Evolutionary conservation across 2,113 vertebrate genomes (phyloP).

Genomic region (Tauraco erythrolophus): DNA sequence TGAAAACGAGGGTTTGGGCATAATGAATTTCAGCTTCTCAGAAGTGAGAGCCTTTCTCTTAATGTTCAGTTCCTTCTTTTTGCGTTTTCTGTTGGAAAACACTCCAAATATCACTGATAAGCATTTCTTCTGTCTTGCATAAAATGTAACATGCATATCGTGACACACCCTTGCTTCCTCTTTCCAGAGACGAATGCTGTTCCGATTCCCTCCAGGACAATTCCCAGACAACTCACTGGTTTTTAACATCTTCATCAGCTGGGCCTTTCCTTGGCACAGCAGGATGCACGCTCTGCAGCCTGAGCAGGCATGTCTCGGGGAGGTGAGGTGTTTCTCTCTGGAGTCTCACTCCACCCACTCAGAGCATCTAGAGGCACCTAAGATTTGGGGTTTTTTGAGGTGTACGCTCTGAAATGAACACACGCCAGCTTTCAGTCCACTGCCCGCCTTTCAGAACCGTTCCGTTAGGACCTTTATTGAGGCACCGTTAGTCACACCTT

Average conservation of each 20-base stretch:
- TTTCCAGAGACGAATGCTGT: neutral
- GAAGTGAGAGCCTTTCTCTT: neutral
- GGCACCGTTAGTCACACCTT: neutral
- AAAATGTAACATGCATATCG: accelerated
- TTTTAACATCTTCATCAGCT: neutral
- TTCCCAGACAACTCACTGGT: neutral
- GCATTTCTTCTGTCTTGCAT: neutral
- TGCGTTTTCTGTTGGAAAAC: neutral
- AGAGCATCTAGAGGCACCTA: accelerated
- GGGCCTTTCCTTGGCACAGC: neutral
- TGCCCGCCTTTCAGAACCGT: accelerated
- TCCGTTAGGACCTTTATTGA: accelerated
- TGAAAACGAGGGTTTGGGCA: accelerated
- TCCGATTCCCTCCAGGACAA: neutral
- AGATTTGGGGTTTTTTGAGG: too few relatives aligned
- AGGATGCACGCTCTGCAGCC: accelerated
- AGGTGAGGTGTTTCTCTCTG: accelerated
- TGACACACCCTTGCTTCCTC: neutral
- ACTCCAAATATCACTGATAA: accelerated
- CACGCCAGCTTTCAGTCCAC: too few relatives aligned
- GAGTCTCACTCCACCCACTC: neutral
- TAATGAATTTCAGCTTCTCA: neutral
- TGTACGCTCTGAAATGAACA: accelerated
- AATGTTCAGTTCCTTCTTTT: neutral
- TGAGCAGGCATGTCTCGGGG: accelerated